phyloP scores from a whole-genome alignment of 2,113 vertebrate species.

The Panurus biarmicus region DNA sequence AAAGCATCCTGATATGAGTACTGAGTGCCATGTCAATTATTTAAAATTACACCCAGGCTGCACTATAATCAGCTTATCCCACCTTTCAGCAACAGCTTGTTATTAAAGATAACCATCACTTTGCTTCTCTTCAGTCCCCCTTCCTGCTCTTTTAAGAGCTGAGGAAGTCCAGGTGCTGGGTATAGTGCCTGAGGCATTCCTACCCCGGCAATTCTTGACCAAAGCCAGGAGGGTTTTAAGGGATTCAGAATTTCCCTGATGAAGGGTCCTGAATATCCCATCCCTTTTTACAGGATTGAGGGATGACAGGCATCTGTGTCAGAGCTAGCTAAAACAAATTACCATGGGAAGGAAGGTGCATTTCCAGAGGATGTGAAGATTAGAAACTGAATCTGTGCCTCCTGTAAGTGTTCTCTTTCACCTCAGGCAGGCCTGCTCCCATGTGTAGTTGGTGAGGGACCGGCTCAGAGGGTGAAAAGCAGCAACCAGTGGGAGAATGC shows the following conservation, averaged over 20 bases:
- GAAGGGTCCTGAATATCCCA: not conserved
- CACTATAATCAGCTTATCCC: slow-evolving; percentile 7
- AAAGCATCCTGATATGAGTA: not conserved
- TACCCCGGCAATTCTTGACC: not conserved
- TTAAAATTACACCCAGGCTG: slow-evolving; percentile 17
- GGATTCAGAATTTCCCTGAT: not conserved
- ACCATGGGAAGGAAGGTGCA: not conserved
- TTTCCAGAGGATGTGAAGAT: not conserved
- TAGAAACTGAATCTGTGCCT: not conserved
- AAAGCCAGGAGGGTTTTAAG: not conserved
- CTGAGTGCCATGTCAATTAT: slow-evolving; percentile 31
- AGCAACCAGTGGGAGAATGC: not conserved
- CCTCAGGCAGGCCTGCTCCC: not conserved
- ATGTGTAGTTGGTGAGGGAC: not conserved
- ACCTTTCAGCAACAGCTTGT: slow-evolving; percentile 3
- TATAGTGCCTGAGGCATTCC: not conserved
- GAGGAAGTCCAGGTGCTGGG: not conserved
- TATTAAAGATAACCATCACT: slow-evolving; percentile 5
- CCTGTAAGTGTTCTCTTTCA: not conserved
- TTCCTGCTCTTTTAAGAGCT: not conserved
- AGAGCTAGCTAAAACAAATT: not conserved
- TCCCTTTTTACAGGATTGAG: not conserved
- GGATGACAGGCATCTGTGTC: not conserved
- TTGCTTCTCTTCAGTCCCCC: not conserved
- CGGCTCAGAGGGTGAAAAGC: not conserved